A percentile compares a stretch with the other conserved stretches of the same genome.
Evolutionary conservation across 2,113 vertebrate species (phyloP).

Genomic region (Macaca fascicularis): DNA sequence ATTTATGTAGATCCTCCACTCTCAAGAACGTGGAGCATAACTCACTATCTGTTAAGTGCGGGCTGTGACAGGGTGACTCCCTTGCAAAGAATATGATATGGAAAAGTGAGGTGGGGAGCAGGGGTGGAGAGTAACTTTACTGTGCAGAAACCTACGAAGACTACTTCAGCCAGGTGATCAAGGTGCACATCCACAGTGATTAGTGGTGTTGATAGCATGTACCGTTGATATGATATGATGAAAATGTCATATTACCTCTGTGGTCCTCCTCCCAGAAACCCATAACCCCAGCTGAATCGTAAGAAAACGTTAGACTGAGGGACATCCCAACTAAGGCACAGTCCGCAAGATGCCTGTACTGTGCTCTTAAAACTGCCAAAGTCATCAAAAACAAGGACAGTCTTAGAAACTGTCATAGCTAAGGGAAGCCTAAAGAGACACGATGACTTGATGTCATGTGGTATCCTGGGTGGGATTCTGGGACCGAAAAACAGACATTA

Average conservation of each 20-base stretch:
- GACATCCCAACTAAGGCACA: not conserved
- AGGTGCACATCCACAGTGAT: not conserved
- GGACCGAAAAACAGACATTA: not conserved
- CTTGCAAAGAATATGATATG: not conserved
- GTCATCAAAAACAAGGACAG: not conserved
- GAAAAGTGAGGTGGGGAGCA: fast-evolving
- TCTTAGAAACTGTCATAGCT: not conserved
- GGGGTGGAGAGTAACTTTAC: fast-evolving
- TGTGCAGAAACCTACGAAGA: not conserved
- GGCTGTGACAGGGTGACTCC: not conserved
- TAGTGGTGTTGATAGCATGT: not conserved
- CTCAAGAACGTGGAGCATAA: not conserved
- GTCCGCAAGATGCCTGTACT: not conserved
- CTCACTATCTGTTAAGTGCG: not conserved
- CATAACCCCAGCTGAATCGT: not conserved
- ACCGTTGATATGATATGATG: too few relatives aligned
- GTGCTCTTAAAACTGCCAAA: not conserved
- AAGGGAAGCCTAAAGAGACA: not conserved
- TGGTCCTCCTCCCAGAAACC: not conserved
- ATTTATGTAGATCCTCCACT: not conserved
- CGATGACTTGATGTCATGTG: not conserved
- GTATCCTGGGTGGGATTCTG: not conserved
- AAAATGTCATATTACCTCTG: not conserved
- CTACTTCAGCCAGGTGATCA: not conserved
- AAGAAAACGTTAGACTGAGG: not conserved